A percentile compares a stretch with the other conserved stretches of the same genome.
Conservation (phyloP, 2,113 vertebrate species). For the Scomber scombrus region DNA sequence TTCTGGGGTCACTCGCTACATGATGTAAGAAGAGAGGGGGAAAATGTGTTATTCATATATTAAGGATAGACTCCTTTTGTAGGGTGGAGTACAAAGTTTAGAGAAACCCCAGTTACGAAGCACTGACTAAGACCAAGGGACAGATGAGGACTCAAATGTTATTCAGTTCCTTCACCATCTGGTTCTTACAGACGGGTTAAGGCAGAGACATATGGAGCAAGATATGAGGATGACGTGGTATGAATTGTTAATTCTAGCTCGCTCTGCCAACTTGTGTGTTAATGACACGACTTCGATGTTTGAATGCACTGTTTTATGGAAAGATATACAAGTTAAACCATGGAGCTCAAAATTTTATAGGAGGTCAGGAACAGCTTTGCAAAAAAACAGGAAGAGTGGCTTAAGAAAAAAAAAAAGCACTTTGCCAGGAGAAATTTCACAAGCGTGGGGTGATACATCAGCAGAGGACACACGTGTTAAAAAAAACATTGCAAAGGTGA, state of each 20-base stretch:
- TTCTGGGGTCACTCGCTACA: slow-evolving; percentile 9
- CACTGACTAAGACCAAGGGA: slow-evolving; percentile 35
- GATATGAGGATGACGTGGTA: slow-evolving; percentile 45
- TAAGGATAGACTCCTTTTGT: slow-evolving; percentile 14
- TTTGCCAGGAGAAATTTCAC: slow-evolving; percentile 25
- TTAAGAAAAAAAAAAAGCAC: slow-evolving; percentile 13
- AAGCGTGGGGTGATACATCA: not conserved
- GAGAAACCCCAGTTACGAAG: slow-evolving; percentile 36
- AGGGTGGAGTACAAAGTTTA: slow-evolving; percentile 18
- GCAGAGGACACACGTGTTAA: not conserved
- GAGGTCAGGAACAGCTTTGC: not conserved
- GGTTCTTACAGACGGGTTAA: slow-evolving; percentile 50
- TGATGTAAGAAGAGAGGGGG: not conserved
- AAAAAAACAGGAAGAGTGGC: not conserved
- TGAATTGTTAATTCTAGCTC: slow-evolving; percentile 59
- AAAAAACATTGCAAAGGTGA: slow-evolving; percentile 31
- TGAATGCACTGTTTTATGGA: not conserved
- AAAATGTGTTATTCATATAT: not conserved
- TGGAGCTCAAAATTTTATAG: slow-evolving; percentile 2
- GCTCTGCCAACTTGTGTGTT: slow-evolving; percentile 36
- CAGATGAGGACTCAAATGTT: slow-evolving; percentile 53
- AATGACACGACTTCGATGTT: slow-evolving; percentile 35
- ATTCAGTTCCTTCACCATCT: slow-evolving; percentile 63
- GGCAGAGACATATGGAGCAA: slow-evolving; percentile 54
- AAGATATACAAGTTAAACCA: slow-evolving; percentile 13